Percentiles rank a stretch among this genome's conserved stretches.
Evolutionary conservation across 2,888 invertebrate genomes (phyloP).

Genomic region (Agonum fuliginosum): DNA sequence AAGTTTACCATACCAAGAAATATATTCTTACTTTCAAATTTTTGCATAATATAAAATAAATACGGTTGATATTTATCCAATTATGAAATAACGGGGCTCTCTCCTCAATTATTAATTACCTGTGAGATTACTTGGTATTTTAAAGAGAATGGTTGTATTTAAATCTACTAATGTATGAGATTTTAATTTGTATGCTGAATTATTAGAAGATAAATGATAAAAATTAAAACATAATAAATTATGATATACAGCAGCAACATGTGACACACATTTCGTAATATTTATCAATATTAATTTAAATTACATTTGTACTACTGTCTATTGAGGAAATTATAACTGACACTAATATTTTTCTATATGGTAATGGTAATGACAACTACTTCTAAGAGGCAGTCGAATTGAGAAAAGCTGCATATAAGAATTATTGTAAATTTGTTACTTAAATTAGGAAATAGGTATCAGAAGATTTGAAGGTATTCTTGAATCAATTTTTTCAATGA

Average conservation of each 20-base stretch:
- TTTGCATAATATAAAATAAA: constrained; percentile 24
- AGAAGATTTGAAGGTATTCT: too few relatives aligned
- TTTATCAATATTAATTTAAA: constrained; percentile 7
- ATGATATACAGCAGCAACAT: not conserved
- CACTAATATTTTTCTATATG: too few relatives aligned
- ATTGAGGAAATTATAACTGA: too few relatives aligned
- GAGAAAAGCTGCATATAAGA: too few relatives aligned
- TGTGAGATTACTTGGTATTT: not conserved
- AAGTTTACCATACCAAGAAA: constrained; percentile 12
- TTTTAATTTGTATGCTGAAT: not conserved
- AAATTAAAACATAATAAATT: constrained; percentile 5
- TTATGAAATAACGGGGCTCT: constrained; percentile 22
- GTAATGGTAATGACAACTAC: too few relatives aligned
- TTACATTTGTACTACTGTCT: too few relatives aligned
- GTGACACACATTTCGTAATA: constrained; percentile 3
- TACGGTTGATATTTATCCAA: constrained; percentile 6
- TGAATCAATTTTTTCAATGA: too few relatives aligned
- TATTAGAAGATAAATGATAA: not conserved
- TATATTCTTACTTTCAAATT: constrained; percentile 39
- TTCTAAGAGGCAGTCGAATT: too few relatives aligned
- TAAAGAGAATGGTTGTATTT: constrained; percentile 13
- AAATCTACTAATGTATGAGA: not conserved
- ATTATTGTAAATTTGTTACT: too few relatives aligned
- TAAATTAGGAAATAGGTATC: too few relatives aligned
- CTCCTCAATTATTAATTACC: constrained; percentile 8